Evolutionary conservation across 2,888 invertebrate species (phyloP).

Genomic region (Barypeithes pellucidus): DNA sequence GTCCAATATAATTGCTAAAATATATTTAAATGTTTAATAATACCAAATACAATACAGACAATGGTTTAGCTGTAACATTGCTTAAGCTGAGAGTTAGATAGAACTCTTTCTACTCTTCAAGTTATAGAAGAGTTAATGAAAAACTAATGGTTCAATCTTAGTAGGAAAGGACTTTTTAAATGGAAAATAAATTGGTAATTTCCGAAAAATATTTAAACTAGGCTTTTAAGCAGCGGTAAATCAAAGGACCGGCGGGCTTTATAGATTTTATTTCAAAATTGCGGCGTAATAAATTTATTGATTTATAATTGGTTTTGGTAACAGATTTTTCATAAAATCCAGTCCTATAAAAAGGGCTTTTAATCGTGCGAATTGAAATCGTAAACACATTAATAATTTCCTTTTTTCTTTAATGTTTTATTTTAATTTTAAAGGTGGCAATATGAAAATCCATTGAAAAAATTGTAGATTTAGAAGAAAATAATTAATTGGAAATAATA

Average conservation of each 20-base stretch:
- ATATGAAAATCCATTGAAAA: too few species aligned
- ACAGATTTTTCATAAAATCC: conserved; percentile 17
- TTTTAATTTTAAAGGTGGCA: too few species aligned
- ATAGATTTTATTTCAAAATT: conserved; percentile 24
- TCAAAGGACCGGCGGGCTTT: conserved; percentile 6
- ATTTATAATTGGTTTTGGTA: conserved; percentile 21
- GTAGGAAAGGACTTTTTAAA: conserved; percentile 9
- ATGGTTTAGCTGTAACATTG: too few species aligned
- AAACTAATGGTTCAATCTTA: background rate
- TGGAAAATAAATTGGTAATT: conserved; percentile 24
- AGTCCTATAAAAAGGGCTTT: background rate
- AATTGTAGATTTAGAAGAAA: too few species aligned
- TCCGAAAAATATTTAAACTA: conserved; percentile 22
- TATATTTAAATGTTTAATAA: too few species aligned
- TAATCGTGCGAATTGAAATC: background rate
- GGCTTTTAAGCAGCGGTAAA: conserved; percentile 15
- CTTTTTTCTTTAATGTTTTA: background rate
- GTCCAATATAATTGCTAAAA: too few species aligned
- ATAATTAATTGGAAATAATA: too few species aligned
- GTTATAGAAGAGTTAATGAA: background rate
- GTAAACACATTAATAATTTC: background rate
- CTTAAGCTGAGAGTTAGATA: too few species aligned
- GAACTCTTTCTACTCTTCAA: too few species aligned
- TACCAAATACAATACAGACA: too few species aligned
- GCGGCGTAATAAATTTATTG: conserved; percentile 15